Percentiles rank a stretch among this genome's conserved stretches.
These are phyloP conservation scores for Nezara viridula DNA, from an alignment of 2,888 invertebrate species.

Conservation along the genomic window DNA sequence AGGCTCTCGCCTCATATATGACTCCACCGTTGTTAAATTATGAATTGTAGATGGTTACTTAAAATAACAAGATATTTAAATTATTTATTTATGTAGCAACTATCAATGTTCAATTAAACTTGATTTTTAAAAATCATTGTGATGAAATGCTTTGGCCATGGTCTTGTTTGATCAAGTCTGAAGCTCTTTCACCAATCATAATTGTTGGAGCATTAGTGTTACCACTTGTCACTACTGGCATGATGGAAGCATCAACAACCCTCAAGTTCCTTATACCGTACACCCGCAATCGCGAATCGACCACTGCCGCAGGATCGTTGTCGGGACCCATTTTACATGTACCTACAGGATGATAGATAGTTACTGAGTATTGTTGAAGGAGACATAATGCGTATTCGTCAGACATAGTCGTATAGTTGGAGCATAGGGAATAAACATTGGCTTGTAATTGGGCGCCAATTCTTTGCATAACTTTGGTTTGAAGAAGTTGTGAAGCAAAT, in stretches of 20 bases:
- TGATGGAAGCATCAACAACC: slow-evolving; percentile 79
- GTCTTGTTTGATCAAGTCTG: slow-evolving; percentile 75
- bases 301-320: slow-evolving; percentile 76
- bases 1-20: too few relatives aligned
- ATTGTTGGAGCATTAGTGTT: slow-evolving; percentile 79
- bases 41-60: neutral
- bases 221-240: slow-evolving; percentile 76
- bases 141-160: slow-evolving; percentile 66
- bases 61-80: neutral
- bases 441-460: slow-evolving; percentile 70
- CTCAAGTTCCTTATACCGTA: slow-evolving; percentile 75
- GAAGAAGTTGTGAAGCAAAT: slow-evolving; percentile 73
- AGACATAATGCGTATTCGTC: slow-evolving; percentile 80
- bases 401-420: slow-evolving; percentile 73
- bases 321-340: slow-evolving; percentile 81
- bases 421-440: slow-evolving; percentile 67
- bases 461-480: slow-evolving; percentile 74
- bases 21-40: too few relatives aligned
- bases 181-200: slow-evolving; percentile 81
- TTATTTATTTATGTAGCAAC: neutral
- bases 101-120: neutral
- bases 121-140: neutral
- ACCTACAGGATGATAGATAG: slow-evolving; percentile 77
- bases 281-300: slow-evolving; percentile 73
- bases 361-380: slow-evolving; percentile 74